Evolutionary conservation across 2,888 invertebrate genomes (phyloP).

Genomic region (Marronus borbonicus): DNA sequence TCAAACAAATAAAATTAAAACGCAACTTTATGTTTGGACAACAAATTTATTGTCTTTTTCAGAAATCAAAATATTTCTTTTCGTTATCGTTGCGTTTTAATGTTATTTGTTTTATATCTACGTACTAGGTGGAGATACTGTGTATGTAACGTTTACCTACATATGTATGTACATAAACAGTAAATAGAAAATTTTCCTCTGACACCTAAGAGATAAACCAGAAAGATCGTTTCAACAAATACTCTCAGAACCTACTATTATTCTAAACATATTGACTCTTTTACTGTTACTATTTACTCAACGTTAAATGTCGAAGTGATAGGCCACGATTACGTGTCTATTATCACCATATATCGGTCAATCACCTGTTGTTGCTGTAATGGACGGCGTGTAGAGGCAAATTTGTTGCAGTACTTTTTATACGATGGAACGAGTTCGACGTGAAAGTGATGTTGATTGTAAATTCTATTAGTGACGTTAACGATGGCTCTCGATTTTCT

Average conservation of each 20-base stretch:
- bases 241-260: not conserved
- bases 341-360: constrained; percentile 27
- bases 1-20: too few species aligned
- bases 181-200: too few species aligned
- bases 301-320: constrained; percentile 11
- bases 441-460: constrained; percentile 26
- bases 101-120: too few species aligned
- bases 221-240: too few species aligned
- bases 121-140: too few species aligned
- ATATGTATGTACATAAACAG: too few species aligned
- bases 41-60: too few species aligned
- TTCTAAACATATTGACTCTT: not conserved
- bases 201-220: too few species aligned
- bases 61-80: too few species aligned
- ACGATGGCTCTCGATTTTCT: constrained; percentile 1
- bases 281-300: constrained; percentile 4
- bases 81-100: too few species aligned
- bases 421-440: not conserved
- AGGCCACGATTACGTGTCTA: constrained; percentile 11
- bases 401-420: constrained; percentile 20
- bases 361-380: constrained; percentile 15
- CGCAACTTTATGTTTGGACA: too few species aligned
- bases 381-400: not conserved
- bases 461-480: constrained; percentile 13
- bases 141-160: too few species aligned